Evolutionary conservation across 2,888 invertebrate genomes (phyloP).

Genomic region (Axea sp.): DNA sequence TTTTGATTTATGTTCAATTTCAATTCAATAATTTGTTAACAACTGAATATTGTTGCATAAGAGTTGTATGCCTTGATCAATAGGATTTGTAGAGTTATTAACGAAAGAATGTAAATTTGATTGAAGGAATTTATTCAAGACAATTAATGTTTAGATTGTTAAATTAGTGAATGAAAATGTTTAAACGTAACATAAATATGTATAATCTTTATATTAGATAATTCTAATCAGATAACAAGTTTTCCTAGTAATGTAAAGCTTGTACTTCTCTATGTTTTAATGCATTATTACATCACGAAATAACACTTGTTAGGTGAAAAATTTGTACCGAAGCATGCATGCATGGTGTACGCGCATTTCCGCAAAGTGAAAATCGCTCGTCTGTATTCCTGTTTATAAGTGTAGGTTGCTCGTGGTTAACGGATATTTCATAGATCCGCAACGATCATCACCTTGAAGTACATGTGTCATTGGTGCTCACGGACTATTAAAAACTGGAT

Average conservation of each 20-base stretch:
- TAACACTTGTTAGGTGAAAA: conserved; percentile 34
- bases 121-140: too few species aligned
- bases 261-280: conserved; percentile 1
- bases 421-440: conserved; percentile 37
- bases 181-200: too few species aligned
- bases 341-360: conserved; percentile 51
- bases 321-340: conserved; percentile 47
- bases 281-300: conserved; percentile 25
- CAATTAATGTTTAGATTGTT: too few species aligned
- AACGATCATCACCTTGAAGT: conserved; percentile 42
- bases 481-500: conserved; percentile 9
- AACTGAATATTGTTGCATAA: too few species aligned
- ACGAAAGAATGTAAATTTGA: too few species aligned
- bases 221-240: neutral
- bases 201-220: too few species aligned
- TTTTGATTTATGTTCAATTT: too few species aligned
- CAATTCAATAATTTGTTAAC: too few species aligned
- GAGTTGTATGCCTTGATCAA: too few species aligned
- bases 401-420: conserved; percentile 40
- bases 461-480: conserved; percentile 11
- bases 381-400: conserved; percentile 30
- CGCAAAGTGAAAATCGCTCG: conserved; percentile 51
- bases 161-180: too few species aligned
- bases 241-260: neutral
- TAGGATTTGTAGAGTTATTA: too few species aligned